Conservation (phyloP, 30 jellyfish, hydroid and myxozoan species). For the Phacellophora camtschatica region DNA sequence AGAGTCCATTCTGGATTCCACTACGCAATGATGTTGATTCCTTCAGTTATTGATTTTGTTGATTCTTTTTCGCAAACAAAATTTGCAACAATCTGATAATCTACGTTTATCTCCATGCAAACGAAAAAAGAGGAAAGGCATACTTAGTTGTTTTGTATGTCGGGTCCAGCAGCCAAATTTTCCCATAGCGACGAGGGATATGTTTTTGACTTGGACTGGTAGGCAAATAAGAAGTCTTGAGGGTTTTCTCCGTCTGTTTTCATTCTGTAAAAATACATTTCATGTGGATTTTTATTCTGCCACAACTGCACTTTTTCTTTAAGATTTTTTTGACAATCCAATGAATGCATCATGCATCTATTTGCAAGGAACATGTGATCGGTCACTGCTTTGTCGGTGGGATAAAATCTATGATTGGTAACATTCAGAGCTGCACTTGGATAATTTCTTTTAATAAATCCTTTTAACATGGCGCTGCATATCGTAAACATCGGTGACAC, state of each 20-base stretch:
- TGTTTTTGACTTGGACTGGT: background rate
- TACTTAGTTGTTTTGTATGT: constrained; percentile 32
- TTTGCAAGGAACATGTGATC: constrained; percentile 35
- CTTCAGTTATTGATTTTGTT: background rate
- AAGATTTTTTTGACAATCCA: constrained; percentile 16
- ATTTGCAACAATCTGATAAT: background rate
- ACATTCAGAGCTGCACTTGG: background rate
- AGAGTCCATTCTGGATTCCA: background rate
- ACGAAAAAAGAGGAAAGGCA: constrained; percentile 5
- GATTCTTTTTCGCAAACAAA: background rate
- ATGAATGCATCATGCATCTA: background rate
- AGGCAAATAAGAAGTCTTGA: background rate
- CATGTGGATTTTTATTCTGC: constrained; percentile 3
- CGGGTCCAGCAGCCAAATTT: constrained; percentile 15
- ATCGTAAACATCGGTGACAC: constrained; percentile 26
- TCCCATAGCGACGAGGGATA: background rate
- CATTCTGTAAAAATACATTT: background rate
- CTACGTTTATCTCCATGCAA: background rate
- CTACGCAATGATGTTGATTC: background rate
- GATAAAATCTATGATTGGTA: constrained; percentile 18
- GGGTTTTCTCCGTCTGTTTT: background rate
- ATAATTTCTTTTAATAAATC: background rate
- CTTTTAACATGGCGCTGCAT: constrained; percentile 24
- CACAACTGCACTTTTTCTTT: background rate
- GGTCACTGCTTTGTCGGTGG: background rate